Base-by-base conservation (phyloP, 2,888 invertebrate species). In the Protodeltote pygarga region DNA sequence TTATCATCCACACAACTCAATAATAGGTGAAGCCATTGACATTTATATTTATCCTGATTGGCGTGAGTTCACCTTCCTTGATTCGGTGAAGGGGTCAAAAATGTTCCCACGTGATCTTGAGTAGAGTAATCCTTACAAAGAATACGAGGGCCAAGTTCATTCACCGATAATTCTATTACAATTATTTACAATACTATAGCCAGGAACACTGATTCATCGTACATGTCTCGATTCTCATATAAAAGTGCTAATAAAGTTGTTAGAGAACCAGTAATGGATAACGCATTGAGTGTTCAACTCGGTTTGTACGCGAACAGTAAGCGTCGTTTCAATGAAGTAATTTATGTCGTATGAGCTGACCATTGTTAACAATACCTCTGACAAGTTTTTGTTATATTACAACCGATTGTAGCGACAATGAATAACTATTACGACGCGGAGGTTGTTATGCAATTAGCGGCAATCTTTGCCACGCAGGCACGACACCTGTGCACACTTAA, bases 81-180 rank as follows among this genome's bases (percentile, higher is more conserved):
- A 67, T 52, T 51, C 45, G 27, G 16, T 28, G 41, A 47, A 45
- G 51, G 59, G 63, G 58, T 61, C 66, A 59, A 51, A 29, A 51
- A 27, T 44, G 47, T 65, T 72, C 63, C 42, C 64, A 55, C 46
- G 51, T 16, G 35, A 49, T 29, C 21, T 41, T 13, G 20, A 9
- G 16, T 40, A 24, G 11, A 15, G 13, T 29, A 45, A 47, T 57
- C 50, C 42, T 52, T 38, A 37, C 11, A 29, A 28, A 15, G 14
- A 50, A 3, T 51, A 59, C 47, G 34, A 53, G 51, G 55, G 48
- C 33, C 44, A 71, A 73, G 80, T 80, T 80, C 75, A 71, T 78
- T 82, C 75, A 79, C 76, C 66, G 70, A 66, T 75, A 72, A 78
- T 64, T 72, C 64, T 62, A 79, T 75, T 71, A 75, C 50, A 44